phyloP scores from a whole-genome alignment of 1,140 invertebrate species.

The Diabrotica undecimpunctata region DNA sequence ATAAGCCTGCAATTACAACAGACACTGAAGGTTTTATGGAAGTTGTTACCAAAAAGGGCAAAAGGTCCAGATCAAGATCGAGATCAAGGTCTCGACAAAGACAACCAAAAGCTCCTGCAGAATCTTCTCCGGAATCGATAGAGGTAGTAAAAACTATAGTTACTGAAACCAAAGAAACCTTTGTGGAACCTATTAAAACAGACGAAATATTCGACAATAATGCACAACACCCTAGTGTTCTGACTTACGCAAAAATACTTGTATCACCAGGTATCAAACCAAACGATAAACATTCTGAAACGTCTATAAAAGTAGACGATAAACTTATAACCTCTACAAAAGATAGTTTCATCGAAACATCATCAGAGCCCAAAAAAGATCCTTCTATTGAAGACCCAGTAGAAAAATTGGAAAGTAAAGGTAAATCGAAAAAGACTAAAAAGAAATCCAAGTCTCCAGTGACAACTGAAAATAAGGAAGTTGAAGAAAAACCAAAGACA shows the following conservation, averaged over 20 bases:
- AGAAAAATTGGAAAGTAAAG: background rate
- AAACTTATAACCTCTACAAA: too few relatives aligned
- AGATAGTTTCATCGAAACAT: background rate
- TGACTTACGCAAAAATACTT: too few relatives aligned
- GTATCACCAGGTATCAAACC: too few relatives aligned
- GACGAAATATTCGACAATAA: too few relatives aligned
- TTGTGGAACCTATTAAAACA: too few relatives aligned
- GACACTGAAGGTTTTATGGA: slow-evolving; percentile 49
- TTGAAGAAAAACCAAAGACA: too few relatives aligned
- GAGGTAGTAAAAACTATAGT: too few relatives aligned
- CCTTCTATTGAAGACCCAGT: background rate
- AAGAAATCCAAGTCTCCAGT: background rate
- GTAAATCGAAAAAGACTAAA: slow-evolving; percentile 3
- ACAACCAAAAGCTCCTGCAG: slow-evolving; percentile 6
- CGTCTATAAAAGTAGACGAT: too few relatives aligned
- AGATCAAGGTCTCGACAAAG: slow-evolving; percentile 30
- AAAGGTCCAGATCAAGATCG: slow-evolving; percentile 45
- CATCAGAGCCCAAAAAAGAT: background rate
- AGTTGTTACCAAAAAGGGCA: slow-evolving; percentile 39
- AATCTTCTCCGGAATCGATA: background rate
- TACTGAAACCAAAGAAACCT: too few relatives aligned
- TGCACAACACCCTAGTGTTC: too few relatives aligned
- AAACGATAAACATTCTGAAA: too few relatives aligned
- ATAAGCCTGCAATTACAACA: slow-evolving; percentile 23
- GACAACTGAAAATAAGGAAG: too few relatives aligned